Percentiles rank a stretch among this genome's conserved stretches.
Conservation (phyloP, 2,113 vertebrate species). For the Sander vitreus region DNA sequence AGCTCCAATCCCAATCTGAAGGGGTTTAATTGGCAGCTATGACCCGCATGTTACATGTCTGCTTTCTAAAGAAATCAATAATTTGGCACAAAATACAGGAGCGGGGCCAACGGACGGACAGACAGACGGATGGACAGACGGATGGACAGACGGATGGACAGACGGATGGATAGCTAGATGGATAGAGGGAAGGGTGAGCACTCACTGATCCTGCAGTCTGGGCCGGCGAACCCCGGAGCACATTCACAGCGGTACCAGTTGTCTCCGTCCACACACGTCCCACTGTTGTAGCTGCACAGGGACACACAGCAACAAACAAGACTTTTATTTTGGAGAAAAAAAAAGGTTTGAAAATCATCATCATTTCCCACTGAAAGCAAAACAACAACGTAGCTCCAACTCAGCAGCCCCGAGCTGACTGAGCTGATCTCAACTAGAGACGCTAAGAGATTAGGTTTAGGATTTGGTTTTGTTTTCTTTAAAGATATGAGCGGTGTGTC, state of each 20-base stretch:
- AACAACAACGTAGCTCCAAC: no score
- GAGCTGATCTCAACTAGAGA: no score
- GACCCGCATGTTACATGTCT: no score
- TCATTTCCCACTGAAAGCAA: no score
- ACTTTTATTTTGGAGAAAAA: neutral
- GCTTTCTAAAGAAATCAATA: no score
- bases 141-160: neutral
- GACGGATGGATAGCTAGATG: neutral
- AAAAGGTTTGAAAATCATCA: no score
- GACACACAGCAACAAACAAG: neutral
- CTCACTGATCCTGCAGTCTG: slow-evolving; percentile 95
- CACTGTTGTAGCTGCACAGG: slow-evolving; percentile 83
- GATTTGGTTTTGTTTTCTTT: neutral
- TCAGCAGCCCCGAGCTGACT: no score
- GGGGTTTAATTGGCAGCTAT: no score
- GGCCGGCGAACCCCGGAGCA: slow-evolving; percentile 90
- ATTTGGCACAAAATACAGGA: no score
- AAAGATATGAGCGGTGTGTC: neutral
- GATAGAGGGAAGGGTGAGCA: slow-evolving; percentile 36
- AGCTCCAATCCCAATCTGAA: no score
- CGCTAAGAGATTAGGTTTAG: rapidly evolving
- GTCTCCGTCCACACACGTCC: slow-evolving; percentile 92
- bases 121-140: no score
- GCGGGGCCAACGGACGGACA: neutral
- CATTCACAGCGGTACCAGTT: slow-evolving; percentile 96